These are phyloP conservation scores for Heliconius ismenius DNA, from an alignment of 2,888 invertebrate species.

Conservation along the genomic window DNA sequence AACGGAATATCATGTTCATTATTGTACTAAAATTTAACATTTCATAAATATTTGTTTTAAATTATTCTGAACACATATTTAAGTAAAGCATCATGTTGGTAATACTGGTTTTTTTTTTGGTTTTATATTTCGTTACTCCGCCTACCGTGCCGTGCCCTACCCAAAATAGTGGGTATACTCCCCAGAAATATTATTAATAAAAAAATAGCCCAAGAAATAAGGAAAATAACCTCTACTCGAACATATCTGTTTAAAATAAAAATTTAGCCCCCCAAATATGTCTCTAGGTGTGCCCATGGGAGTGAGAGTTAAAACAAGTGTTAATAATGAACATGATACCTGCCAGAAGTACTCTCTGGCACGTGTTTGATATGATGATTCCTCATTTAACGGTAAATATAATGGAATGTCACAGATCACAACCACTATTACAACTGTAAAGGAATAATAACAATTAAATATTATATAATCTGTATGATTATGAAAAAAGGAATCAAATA, in stretches of 20 bases:
- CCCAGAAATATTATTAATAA: too few species aligned
- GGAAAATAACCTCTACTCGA: too few species aligned
- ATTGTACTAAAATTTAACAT: neutral
- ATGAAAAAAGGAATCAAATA: neutral
- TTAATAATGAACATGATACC: slow-evolving; percentile 18
- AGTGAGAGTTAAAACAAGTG: neutral
- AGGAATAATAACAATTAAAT: neutral
- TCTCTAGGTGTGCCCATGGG: too few species aligned
- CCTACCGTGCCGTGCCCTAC: too few species aligned
- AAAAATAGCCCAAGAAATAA: too few species aligned
- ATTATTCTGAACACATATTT: neutral
- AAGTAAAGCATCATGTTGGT: neutral
- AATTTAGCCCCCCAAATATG: accelerated
- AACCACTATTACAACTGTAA: slow-evolving; percentile 34
- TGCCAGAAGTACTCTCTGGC: neutral
- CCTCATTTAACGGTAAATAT: slow-evolving; percentile 23
- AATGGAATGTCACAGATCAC: slow-evolving; percentile 39
- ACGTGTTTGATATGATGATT: slow-evolving; percentile 35
- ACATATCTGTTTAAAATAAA: too few species aligned
- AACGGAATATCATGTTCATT: slow-evolving; percentile 24
- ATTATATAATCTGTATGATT: neutral
- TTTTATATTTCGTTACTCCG: too few species aligned
- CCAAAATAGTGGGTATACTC: too few species aligned
- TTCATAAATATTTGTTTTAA: neutral
- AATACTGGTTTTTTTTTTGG: too few species aligned